These are phyloP conservation scores for Microctonus aethiopoides DNA, from an alignment of 2,888 invertebrate genomes.

Conservation along the genomic window DNA sequence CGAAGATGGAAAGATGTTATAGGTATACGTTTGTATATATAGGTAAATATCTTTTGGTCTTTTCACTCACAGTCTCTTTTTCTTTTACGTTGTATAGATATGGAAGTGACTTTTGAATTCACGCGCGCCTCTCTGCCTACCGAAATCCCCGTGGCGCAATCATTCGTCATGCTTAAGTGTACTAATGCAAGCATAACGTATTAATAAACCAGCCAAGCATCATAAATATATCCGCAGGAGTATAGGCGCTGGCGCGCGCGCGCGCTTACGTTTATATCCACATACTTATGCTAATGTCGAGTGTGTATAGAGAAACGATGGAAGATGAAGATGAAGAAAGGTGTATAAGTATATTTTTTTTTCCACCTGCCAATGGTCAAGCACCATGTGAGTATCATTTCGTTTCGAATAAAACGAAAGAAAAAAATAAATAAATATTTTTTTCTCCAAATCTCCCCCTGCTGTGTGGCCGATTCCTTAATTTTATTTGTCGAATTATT, in stretches of 20 bases:
- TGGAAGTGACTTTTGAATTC: constrained; percentile 42
- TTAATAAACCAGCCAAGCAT: constrained; percentile 61
- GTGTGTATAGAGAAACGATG: constrained; percentile 16
- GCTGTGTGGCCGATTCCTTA: constrained; percentile 30
- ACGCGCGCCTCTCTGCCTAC: constrained; percentile 45
- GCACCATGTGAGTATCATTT: background rate
- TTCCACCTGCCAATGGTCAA: constrained; percentile 53
- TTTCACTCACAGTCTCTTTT: background rate
- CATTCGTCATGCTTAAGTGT: constrained; percentile 66
- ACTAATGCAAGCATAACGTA: constrained; percentile 66
- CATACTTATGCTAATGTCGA: constrained; percentile 59
- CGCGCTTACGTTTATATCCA: constrained; percentile 45
- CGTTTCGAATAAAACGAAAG: constrained; percentile 43
- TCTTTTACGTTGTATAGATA: constrained; percentile 1
- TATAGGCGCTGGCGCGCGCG: constrained; percentile 21
- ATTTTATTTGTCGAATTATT: constrained; percentile 12
- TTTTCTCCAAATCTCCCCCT: constrained; percentile 54
- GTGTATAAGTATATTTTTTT: constrained; percentile 48
- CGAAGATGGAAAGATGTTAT: background rate
- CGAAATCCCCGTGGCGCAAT: constrained; percentile 58
- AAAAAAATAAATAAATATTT: constrained; percentile 47
- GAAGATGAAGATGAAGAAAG: constrained; percentile 49
- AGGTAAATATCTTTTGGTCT: constrained; percentile 5
- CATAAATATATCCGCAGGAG: constrained; percentile 54
- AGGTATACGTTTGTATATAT: background rate